phyloP scores from a whole-genome alignment of 2,113 vertebrate genomes.

The Sialia sialis region DNA sequence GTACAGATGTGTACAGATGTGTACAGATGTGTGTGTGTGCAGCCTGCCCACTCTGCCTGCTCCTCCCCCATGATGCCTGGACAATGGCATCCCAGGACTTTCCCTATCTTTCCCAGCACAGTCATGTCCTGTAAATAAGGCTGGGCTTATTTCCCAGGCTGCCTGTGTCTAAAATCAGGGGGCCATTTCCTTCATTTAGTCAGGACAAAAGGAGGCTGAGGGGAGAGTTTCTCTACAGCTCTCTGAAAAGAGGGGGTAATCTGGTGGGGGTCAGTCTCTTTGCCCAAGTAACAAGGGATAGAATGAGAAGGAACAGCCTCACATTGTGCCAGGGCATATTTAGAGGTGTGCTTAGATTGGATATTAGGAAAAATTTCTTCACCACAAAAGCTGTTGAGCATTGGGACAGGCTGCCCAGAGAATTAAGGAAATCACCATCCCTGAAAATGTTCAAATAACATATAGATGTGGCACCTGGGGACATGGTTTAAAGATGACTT shows the following conservation, averaged over 20 bases:
- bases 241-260: neutral
- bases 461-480: neutral
- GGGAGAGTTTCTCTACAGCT: neutral
- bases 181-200: neutral
- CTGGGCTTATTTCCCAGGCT: neutral
- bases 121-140: neutral
- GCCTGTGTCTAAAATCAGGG: neutral
- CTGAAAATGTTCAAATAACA: neutral
- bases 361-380: neutral
- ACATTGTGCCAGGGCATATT: neutral
- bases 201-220: neutral
- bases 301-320: neutral
- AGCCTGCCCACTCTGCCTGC: neutral
- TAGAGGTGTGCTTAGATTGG: neutral
- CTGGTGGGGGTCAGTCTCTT: neutral
- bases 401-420: neutral
- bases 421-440: neutral
- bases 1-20: too few species aligned
- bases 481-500: neutral
- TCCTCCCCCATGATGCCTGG: neutral
- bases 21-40: too few species aligned
- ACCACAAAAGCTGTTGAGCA: neutral
- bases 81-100: neutral
- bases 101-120: neutral
- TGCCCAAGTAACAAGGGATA: neutral